Percentiles rank a stretch among this genome's conserved stretches.
Evolutionary conservation across 2,113 vertebrate genomes (phyloP).

Genomic region (Coptodon bakossiorum): DNA sequence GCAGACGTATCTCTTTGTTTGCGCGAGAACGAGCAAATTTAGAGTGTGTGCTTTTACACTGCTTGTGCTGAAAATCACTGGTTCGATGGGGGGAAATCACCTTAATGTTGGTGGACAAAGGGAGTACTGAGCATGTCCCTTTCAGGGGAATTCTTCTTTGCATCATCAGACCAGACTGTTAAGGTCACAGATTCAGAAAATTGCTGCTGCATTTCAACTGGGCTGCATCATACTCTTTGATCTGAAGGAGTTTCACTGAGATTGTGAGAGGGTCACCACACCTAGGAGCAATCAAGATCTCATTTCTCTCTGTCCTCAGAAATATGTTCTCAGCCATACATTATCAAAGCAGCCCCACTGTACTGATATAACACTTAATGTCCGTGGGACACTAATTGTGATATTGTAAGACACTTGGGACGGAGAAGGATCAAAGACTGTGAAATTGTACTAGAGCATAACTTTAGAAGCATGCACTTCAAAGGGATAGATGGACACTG

Average conservation of each 20-base stretch:
- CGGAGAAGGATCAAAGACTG: conserved; percentile 32
- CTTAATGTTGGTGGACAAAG: neutral
- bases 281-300: conserved; percentile 20
- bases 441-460: conserved; percentile 31
- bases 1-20: neutral
- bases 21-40: neutral
- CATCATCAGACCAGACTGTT: neutral
- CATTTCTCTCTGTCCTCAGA: neutral
- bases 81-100: neutral
- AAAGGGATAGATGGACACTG: conserved; percentile 34
- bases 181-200: conserved; percentile 11
- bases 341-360: conserved; percentile 28
- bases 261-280: neutral
- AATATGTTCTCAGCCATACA: neutral
- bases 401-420: conserved; percentile 7
- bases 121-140: neutral
- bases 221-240: conserved; percentile 39
- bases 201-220: conserved; percentile 18
- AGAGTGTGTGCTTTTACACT: neutral
- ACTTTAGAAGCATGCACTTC: conserved; percentile 35
- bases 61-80: neutral
- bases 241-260: conserved; percentile 1
- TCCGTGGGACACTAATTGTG: conserved; percentile 33
- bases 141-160: neutral
- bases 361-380: neutral